Base-by-base conservation (phyloP, 2,113 vertebrate genomes). In the Cololabis saira region DNA sequence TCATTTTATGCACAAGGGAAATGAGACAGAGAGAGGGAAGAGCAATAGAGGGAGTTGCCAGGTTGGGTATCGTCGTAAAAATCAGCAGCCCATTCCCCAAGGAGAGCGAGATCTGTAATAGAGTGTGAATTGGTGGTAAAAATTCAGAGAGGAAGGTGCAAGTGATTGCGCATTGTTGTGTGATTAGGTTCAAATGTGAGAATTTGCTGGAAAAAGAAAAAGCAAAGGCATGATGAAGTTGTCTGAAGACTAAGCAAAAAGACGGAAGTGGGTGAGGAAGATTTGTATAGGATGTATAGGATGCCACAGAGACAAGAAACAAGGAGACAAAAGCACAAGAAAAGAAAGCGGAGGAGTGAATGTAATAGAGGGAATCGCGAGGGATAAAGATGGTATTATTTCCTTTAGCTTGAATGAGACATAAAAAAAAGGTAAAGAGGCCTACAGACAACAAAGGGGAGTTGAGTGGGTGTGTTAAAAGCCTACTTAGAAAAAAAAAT, bases 51-150 rank as follows among this genome's bases (percentile, higher is more conserved):
- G 73, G 62, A 80, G 78, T 43, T 82, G 74, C 65, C 47, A 3
- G 51, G 66, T 55, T 72, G 24, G 65, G 57, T 81, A 84, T 76
- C 71, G 74, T 89, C 85, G 83, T 92, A 92, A 90, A 90, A 91
- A 92, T 92, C 85, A 83, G 82, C 90, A 87, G 92, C 90, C 91
- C 85, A 92, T 92, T 89, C 89, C 86, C 83, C 86, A 12, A n/a
- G 19, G 74, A 84, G 85, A 76, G 64, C 2, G 19, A 59, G 59
- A 27, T 42, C 47, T 76, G 64, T 68, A 77, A 83, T 58, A 54
- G 67, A 52, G 61, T 24, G 67, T 57, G 76, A 89, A 75, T 67
- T 42, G 45, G 74, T 73, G 75, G 63, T n/a, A 82, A 61, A 44
- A 33, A 12, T 68, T 60, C 57, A 45, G 27, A n/a, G 54, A 64